phyloP scores from a whole-genome alignment of 2,113 vertebrate species.

The Tylochromis polylepis region DNA sequence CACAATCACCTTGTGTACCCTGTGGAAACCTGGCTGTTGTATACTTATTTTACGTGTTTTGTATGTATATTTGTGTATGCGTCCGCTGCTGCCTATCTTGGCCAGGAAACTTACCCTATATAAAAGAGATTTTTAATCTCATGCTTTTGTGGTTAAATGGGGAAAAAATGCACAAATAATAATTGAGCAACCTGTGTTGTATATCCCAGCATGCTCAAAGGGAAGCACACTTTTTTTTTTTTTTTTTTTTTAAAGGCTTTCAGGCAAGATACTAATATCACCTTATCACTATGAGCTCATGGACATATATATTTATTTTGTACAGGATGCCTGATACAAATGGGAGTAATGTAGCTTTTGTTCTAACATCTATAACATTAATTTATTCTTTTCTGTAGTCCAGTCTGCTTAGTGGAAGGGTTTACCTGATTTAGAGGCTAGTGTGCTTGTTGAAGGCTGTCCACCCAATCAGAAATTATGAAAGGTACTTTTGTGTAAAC shows the following conservation, averaged over 20 bases:
- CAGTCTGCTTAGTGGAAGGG: neutral
- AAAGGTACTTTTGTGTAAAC: too few species aligned
- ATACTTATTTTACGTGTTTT: neutral
- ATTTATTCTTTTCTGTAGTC: rapidly evolving
- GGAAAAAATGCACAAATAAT: neutral
- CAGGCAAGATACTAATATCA: neutral
- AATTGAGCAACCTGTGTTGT: neutral
- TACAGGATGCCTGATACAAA: too few species aligned
- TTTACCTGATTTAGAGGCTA: neutral
- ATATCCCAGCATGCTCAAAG: neutral
- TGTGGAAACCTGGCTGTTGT: neutral
- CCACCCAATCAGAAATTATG: neutral
- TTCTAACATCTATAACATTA: too few species aligned
- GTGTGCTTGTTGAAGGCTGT: neutral
- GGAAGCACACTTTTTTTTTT: neutral
- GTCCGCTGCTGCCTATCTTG: neutral
- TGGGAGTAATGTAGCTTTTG: too few species aligned
- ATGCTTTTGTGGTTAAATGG: neutral
- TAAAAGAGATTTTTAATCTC: neutral
- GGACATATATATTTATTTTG: too few species aligned
- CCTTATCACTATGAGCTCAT: too few species aligned
- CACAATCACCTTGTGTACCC: neutral
- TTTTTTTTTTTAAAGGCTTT: too few species aligned
- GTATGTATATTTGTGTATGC: neutral
- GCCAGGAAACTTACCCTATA: neutral